These are phyloP conservation scores for Cantharis rufa DNA, from an alignment of 2,888 invertebrate genomes.

Conservation along the genomic window DNA sequence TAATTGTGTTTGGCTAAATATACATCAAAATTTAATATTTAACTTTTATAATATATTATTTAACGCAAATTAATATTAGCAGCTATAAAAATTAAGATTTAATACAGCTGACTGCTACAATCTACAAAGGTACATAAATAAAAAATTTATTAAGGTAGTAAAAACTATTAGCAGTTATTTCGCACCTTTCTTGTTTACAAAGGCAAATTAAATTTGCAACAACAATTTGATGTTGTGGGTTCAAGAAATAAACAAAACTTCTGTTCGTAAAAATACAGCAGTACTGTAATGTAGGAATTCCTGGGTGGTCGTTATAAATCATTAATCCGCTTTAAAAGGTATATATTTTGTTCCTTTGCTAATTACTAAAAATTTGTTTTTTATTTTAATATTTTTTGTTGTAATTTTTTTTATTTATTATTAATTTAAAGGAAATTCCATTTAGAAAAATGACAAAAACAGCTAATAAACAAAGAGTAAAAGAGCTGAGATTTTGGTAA, in stretches of 20 bases:
- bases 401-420: too few relatives aligned
- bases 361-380: too few relatives aligned
- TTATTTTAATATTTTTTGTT: too few relatives aligned
- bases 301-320: not conserved
- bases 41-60: not conserved
- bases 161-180: not conserved
- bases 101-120: not conserved
- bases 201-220: too few relatives aligned
- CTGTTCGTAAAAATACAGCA: not conserved
- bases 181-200: not conserved
- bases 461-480: too few relatives aligned
- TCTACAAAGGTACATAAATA: not conserved
- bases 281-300: not conserved
- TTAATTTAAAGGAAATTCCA: too few relatives aligned
- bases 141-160: not conserved
- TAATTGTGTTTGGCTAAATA: not conserved
- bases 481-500: too few relatives aligned
- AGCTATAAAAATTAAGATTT: not conserved
- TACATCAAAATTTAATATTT: not conserved
- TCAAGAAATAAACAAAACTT: not conserved
- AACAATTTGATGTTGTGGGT: too few relatives aligned
- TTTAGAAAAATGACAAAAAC: too few relatives aligned
- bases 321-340: not conserved
- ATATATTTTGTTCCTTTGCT: too few relatives aligned
- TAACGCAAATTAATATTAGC: not conserved